Conservation (phyloP, 2,888 invertebrate genomes). For the Mystacides longicornis region DNA sequence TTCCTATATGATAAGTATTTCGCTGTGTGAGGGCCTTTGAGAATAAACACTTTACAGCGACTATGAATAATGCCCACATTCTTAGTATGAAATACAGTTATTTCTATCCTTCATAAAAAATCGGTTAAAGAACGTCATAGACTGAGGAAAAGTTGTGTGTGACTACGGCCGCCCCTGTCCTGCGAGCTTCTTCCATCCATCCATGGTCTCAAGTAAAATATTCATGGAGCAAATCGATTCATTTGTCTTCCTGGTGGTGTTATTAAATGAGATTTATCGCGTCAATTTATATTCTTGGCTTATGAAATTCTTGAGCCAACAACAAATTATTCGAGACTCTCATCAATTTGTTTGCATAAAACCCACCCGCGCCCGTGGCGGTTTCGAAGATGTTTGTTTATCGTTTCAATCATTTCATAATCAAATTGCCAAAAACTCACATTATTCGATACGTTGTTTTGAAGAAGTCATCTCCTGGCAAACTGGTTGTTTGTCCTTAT, state of each 20-base stretch:
- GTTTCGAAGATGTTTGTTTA: not conserved
- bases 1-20: too few relatives aligned
- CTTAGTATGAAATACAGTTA: too few relatives aligned
- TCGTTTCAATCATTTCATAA: not conserved
- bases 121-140: too few relatives aligned
- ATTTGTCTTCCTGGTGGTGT: conserved; percentile 4
- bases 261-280: conserved; percentile 10
- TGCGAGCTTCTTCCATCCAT: not conserved
- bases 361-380: not conserved
- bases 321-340: conserved; percentile 2
- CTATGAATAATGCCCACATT: too few relatives aligned
- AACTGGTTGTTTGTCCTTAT: too few relatives aligned
- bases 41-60: too few relatives aligned
- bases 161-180: not conserved
- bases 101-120: too few relatives aligned
- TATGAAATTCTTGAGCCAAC: conserved; percentile 5
- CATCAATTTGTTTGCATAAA: not conserved
- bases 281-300: conserved; percentile 5
- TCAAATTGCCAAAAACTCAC: too few relatives aligned
- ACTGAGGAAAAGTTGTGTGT: too few relatives aligned
- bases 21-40: too few relatives aligned
- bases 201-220: conserved; percentile 7
- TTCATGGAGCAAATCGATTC: conserved; percentile 11
- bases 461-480: too few relatives aligned
- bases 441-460: too few relatives aligned